Evolutionary conservation across 2,888 invertebrate genomes (phyloP).

Genomic region (Nymphalis urticae): DNA sequence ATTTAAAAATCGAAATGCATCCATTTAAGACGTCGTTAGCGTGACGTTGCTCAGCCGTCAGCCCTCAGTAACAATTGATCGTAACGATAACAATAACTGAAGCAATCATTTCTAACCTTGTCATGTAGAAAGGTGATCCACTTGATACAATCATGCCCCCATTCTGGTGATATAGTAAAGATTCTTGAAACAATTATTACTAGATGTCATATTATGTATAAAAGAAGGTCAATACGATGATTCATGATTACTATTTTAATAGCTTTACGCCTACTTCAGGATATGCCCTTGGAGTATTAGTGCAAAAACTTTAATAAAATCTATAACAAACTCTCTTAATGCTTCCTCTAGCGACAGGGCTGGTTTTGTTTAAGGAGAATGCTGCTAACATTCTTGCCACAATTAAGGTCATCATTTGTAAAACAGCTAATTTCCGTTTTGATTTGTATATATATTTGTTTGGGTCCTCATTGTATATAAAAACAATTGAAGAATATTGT

Average conservation of each 20-base stretch:
- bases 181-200: conserved; percentile 11
- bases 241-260: neutral
- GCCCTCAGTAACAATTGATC: conserved; percentile 27
- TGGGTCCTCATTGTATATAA: too few species aligned
- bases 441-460: too few species aligned
- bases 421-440: too few species aligned
- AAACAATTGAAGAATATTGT: too few species aligned
- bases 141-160: conserved; percentile 28
- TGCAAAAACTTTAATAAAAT: too few species aligned
- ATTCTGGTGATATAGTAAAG: conserved; percentile 18
- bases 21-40: neutral
- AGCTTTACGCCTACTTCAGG: neutral
- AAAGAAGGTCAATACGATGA: neutral
- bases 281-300: too few species aligned
- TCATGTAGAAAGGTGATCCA: conserved; percentile 32
- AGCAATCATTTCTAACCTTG: conserved; percentile 34
- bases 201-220: neutral
- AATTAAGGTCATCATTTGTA: too few species aligned
- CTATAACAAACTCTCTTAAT: too few species aligned
- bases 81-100: conserved; percentile 29
- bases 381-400: too few species aligned
- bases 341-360: too few species aligned
- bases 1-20: neutral
- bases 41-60: conserved; percentile 1
- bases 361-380: too few species aligned